A percentile compares a stretch with the other conserved stretches of the same genome.
phyloP scores from a whole-genome alignment of 2,888 invertebrate species.

The Anarsia innoxiella region DNA sequence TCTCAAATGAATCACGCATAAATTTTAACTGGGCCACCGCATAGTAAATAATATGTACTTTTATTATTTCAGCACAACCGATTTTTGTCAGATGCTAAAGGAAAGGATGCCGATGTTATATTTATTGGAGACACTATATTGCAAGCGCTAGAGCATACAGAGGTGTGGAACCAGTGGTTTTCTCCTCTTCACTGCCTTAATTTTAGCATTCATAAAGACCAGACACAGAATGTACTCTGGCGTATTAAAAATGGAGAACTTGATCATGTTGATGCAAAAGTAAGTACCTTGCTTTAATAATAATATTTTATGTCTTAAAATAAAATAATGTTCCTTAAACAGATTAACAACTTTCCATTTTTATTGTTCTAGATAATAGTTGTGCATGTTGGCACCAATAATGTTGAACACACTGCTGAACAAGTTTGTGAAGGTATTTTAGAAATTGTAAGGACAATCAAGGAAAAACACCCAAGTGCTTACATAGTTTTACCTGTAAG shows the following conservation, averaged over 20 bases:
- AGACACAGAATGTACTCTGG: constrained; percentile 93
- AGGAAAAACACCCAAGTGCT: constrained; percentile 84
- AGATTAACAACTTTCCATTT: too few species aligned
- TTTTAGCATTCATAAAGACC: constrained; percentile 92
- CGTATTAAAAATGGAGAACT: constrained; percentile 91
- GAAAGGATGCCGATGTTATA: constrained; percentile 93
- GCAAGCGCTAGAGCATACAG: constrained; percentile 86
- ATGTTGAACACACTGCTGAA: constrained; percentile 85
- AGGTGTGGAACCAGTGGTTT: constrained; percentile 93
- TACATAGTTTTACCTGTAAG: constrained; percentile 91
- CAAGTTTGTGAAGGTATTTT: constrained; percentile 88
- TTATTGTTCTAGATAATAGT: constrained; percentile 83
- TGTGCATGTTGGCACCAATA: constrained; percentile 91
- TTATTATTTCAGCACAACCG: constrained; percentile 83
- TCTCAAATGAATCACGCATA: background rate
- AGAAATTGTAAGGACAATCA: constrained; percentile 83
- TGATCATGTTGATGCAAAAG: constrained; percentile 92
- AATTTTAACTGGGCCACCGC: background rate
- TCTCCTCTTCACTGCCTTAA: constrained; percentile 94
- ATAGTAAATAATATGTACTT: background rate
- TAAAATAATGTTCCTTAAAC: too few species aligned
- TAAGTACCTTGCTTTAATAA: constrained; percentile 38
- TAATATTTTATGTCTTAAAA: background rate
- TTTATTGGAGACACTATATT: constrained; percentile 93
- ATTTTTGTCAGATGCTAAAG: constrained; percentile 88